Conservation (phyloP, 2,113 vertebrate genomes). For the Ranitomeya imitator region DNA sequence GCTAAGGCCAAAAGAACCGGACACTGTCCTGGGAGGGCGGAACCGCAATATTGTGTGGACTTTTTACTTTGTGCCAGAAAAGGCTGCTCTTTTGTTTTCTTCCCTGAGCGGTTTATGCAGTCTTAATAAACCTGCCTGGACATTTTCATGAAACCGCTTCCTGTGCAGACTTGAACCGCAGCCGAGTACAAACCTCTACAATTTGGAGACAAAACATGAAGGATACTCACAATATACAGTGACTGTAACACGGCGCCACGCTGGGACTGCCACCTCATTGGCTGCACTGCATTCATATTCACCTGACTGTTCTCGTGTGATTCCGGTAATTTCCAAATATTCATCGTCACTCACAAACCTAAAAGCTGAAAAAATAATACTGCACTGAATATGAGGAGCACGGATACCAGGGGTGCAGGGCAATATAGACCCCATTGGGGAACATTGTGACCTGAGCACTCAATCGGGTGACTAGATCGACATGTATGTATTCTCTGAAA, state of each 20-base stretch:
- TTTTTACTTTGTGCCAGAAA: too few relatives aligned
- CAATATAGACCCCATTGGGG: not conserved
- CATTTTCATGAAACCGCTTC: too few relatives aligned
- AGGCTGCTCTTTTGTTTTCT: too few relatives aligned
- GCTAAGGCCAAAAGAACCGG: too few relatives aligned
- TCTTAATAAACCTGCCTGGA: too few relatives aligned
- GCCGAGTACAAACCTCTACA: too few relatives aligned
- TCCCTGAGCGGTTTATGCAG: too few relatives aligned
- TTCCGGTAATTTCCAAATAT: slow-evolving; percentile 87
- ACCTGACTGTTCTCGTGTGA: slow-evolving; percentile 94
- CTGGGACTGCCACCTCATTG: slow-evolving; percentile 88
- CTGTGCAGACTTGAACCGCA: too few relatives aligned
- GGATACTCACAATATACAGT: slow-evolving; percentile 91
- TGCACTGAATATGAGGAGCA: not conserved
- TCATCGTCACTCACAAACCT: slow-evolving; percentile 89
- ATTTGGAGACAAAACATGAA: not conserved
- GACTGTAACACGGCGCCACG: slow-evolving; percentile 86
- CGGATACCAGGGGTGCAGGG: not conserved
- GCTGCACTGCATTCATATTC: slow-evolving; percentile 92
- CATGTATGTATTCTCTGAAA: not conserved
- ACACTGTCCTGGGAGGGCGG: too few relatives aligned
- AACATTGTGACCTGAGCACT: not conserved
- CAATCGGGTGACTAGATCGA: not conserved
- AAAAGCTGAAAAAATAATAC: slow-evolving; percentile 73
- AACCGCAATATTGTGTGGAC: too few relatives aligned